Evolutionary conservation across 2,888 invertebrate species (phyloP), one percentile per base, ranked within the genome.

Genomic region (Vesta saturnalis): DNA sequence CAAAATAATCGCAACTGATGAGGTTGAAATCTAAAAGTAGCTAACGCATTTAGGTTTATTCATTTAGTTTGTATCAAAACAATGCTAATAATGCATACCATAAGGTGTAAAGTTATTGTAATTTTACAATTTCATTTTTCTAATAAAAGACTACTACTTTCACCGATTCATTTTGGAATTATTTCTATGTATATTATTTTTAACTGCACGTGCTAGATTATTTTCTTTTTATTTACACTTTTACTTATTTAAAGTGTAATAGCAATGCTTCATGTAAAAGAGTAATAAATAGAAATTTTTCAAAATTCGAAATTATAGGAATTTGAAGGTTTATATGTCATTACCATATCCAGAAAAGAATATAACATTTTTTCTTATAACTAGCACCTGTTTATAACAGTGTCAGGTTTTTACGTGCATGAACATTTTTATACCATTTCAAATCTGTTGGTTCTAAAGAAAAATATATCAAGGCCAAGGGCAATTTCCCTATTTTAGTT

Each of bases 21-120:
- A 56, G 56, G 22, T 30, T 47, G 30, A 56, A 56, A 30, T 56
- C 57, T 35, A 16, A 19, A 30, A 35, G 57, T 35, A 19, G 16
- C 23, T 30, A 22, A 56, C 57, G 19, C 15, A 18, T n/a, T 12
- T 4, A 12, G 19, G 57, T 39, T 58, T 58, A 39, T 58, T 58
- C 57, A 58, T 39, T 18, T 18, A 56, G 16, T 58, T 58, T 58
- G 12, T 39, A 35, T 39, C 19, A 21, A 58, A 39, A 1, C 5
- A 19, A 21, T n/a, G 19, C 3, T 58, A 39, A 58, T 58, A 58
- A 39, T 23, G 8, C 23, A 23, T 5, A n/a, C n/a, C n/a, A 23
- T 23, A 23, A 3, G 8, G 23, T 23, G 39, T n/a, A n/a, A n/a
- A n/a, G n/a, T n/a, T n/a, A n/a, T n/a, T n/a, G n/a, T n/a, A n/a